Evolutionary conservation across 1,140 invertebrate genomes (phyloP).

Genomic region (Drosophila varians): DNA sequence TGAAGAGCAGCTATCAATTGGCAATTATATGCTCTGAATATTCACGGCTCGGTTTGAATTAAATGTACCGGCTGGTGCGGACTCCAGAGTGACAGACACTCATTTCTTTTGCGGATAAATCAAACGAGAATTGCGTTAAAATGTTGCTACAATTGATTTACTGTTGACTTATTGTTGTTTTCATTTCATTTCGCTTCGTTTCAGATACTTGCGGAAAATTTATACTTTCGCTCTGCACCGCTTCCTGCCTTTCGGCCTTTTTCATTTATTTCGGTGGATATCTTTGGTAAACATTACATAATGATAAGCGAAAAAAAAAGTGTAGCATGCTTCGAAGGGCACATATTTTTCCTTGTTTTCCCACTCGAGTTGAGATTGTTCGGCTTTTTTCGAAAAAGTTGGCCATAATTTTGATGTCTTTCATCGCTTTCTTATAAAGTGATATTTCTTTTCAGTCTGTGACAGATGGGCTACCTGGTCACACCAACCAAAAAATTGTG

Average conservation of each 20-base stretch:
- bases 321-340: slow-evolving; percentile 37
- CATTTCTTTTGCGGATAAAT: slow-evolving; percentile 34
- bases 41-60: not conserved
- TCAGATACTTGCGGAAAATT: slow-evolving; percentile 6
- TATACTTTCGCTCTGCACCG: slow-evolving; percentile 23
- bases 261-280: slow-evolving; percentile 26
- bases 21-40: slow-evolving; percentile 12
- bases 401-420: not conserved
- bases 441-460: no score
- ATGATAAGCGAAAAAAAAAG: slow-evolving; percentile 37
- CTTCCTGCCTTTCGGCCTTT: slow-evolving; percentile 6
- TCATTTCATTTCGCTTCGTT: slow-evolving; percentile 38
- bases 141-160: slow-evolving; percentile 59
- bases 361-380: not conserved
- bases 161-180: slow-evolving; percentile 59
- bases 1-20: slow-evolving; percentile 14
- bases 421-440: no score
- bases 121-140: slow-evolving; percentile 25
- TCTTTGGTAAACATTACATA: slow-evolving; percentile 56
- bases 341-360: not conserved
- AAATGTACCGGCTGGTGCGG: slow-evolving; percentile 15
- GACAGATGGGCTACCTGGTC: no score
- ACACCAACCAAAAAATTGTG: no score
- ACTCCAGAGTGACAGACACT: slow-evolving; percentile 3
- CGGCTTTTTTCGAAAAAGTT: not conserved